phyloP scores from a whole-genome alignment of 1,140 invertebrate species.

The Periplaneta americana region DNA sequence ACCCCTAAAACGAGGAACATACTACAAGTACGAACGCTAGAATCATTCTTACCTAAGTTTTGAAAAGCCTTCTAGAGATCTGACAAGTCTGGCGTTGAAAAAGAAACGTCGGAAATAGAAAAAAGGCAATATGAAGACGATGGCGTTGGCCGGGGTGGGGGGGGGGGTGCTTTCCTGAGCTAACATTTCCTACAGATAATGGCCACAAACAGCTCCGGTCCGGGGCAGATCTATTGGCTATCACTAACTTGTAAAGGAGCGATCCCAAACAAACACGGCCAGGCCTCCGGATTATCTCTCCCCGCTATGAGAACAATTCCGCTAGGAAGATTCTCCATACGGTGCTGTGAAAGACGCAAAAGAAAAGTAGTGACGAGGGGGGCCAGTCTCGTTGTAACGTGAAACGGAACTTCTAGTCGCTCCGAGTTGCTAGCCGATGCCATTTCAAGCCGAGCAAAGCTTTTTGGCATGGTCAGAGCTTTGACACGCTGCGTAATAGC shows the following conservation, averaged over 20 bases:
- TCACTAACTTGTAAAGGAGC: not conserved
- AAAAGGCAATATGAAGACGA: not conserved
- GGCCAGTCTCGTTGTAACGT: not conserved
- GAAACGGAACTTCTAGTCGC: not conserved
- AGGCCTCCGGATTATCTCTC: not conserved
- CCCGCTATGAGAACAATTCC: not conserved
- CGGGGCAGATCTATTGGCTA: not conserved
- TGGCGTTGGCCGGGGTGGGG: no score
- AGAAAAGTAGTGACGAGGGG: not conserved
- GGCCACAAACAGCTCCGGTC: not conserved
- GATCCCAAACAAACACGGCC: not conserved
- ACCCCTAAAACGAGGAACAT: no score
- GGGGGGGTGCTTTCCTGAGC: not conserved
- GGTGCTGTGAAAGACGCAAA: not conserved
- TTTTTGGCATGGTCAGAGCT: no score
- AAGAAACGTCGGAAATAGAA: not conserved
- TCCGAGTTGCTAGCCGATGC: not conserved
- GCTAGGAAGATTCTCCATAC: not conserved
- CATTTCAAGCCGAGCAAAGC: not conserved
- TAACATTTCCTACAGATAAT: not conserved
- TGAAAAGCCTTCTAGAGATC: no score
- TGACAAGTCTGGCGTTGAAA: no score
- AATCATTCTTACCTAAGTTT: no score
- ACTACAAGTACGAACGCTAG: no score
- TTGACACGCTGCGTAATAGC: no score